Base-by-base conservation (phyloP, 2,113 vertebrate species). In the Prietella phreatophila region DNA sequence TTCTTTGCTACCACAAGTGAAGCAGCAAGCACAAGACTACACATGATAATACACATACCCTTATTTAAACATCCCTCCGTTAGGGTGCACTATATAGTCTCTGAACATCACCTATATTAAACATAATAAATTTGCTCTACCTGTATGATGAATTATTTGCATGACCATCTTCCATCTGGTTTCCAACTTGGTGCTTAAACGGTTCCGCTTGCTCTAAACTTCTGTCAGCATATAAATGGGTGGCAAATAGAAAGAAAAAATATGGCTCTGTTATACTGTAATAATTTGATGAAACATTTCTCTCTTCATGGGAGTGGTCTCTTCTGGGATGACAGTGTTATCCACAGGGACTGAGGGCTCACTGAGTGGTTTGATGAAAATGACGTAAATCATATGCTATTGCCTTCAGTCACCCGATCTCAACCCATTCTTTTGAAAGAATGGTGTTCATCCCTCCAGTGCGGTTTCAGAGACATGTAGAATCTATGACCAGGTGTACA, bases 71-170 rank as follows among this genome's bases (percentile, higher is more conserved):
- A 10, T 55, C 47, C 11, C 42, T 76, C 5, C 27, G 5, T 42
- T 36, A 50, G 30, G 15, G 30, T 69, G 30, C n/a, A 33, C 65
- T 67, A n/a, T 15, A 69, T 30, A 33, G 15, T 69, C 33, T 17
- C 65, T 69, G 30, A 60, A 36, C 19, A 39, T 85, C 69, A 58
- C 55, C 55, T 56, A 56, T 65, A n/a, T 47, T 14, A 86, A 86
- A 78, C 20, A 22, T 79, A 20, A 79, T 84, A 1, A n/a, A 22
- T 61, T 3, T 63, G 73, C 55, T 86, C 85, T 60, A 56, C n/a
- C n/a, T 33, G n/a, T 86, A 20, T 55, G 47, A 67, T 55, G 4
- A 65, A 33, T 25, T 25, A 19, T 36, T 67, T 39, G 76, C 39
- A 42, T 75, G 22, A 36, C 33, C 7, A 9, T 80, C n/a, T 39